Evolutionary conservation across 2,797 vertebrate species (phyloP).

Genomic region (Periophthalmus magnuspinnatus): DNA sequence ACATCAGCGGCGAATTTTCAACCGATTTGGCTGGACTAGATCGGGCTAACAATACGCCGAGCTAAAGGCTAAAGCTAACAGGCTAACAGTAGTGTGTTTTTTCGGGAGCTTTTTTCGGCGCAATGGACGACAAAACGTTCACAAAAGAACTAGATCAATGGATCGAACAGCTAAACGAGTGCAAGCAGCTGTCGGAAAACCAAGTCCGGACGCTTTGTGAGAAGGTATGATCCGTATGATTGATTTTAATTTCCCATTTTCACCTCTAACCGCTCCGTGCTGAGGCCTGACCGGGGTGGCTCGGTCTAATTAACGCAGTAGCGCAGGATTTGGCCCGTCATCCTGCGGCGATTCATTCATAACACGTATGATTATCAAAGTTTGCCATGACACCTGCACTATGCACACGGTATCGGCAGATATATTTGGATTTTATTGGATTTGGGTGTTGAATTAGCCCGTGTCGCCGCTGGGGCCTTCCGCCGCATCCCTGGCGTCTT

Average conservation of each 20-base stretch:
- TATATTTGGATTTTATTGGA: neutral
- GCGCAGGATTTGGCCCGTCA: slow-evolving; percentile 15
- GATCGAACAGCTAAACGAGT: slow-evolving; percentile 96
- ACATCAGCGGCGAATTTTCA: slow-evolving; percentile 38
- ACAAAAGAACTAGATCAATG: slow-evolving; percentile 93
- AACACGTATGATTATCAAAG: neutral
- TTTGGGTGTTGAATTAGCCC: neutral
- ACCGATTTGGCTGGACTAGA: slow-evolving; percentile 67
- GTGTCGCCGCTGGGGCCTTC: slow-evolving; percentile 13
- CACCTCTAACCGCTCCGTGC: slow-evolving; percentile 24
- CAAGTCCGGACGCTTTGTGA: slow-evolving; percentile 96
- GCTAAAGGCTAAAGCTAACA: slow-evolving; percentile 64
- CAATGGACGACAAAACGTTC: slow-evolving; percentile 89
- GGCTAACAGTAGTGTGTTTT: slow-evolving; percentile 46
- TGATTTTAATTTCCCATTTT: neutral
- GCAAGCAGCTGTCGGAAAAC: slow-evolving; percentile 95
- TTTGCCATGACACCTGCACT: neutral
- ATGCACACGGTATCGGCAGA: neutral
- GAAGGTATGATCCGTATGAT: slow-evolving; percentile 80
- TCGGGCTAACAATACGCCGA: slow-evolving; percentile 65
- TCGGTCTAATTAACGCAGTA: slow-evolving; percentile 56
- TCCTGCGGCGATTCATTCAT: neutral
- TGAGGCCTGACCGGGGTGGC: slow-evolving; percentile 49
- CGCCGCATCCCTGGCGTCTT: slow-evolving; percentile 7
- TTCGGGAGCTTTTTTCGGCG: slow-evolving; percentile 58